Base-by-base conservation (phyloP, 1,140 invertebrate species). In the Drosophila takahashii region DNA sequence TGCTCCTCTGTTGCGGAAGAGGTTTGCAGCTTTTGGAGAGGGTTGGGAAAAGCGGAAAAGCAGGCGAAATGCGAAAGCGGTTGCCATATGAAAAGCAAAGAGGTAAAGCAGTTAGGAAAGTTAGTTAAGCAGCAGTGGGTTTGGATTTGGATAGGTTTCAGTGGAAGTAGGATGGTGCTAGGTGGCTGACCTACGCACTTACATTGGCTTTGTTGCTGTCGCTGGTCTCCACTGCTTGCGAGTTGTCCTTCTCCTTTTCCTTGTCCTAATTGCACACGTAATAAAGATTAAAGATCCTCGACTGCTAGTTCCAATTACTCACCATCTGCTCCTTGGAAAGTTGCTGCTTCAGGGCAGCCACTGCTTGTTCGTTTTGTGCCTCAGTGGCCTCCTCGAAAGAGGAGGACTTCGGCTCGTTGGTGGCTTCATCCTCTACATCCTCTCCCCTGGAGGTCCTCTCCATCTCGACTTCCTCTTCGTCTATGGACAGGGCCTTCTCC, bases 401-500 rank as follows among this genome's bases (percentile, higher is more conserved):
- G 1, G 79, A 89, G 7, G 78, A 54, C 1, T 85, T 85, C 3
- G 86, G 81, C 26, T 80, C 52, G 27, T 79, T 90, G 8, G 62
- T 81, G 26, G 52, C 57, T 44, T 62, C 60, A 4, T 72, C 67
- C 27, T 52, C 27, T 8, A 79, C 70, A 29, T 79, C 66, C 16
- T 78, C 69, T 0, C 84, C 83, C 0, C 57, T 70, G 16, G 70
- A 72, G 1, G 62, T 57, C 11, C 64, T 61, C 16, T 89, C 84
- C 29, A 78, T 18, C 3, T 90, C 87, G 8, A 84, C 8, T 3
- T 87, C 81, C 65, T 92, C 91, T 48, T 92, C 91, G 26, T 91
- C 85, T 26, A 92, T 92, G 34, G 91, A 92, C 2, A 89, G 26
- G 8, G 90, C 78, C 26, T 92, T 91, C 22, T 92, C 91, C 13